Conservation (phyloP, 2,797 vertebrate species). For the Acomys russatus region DNA sequence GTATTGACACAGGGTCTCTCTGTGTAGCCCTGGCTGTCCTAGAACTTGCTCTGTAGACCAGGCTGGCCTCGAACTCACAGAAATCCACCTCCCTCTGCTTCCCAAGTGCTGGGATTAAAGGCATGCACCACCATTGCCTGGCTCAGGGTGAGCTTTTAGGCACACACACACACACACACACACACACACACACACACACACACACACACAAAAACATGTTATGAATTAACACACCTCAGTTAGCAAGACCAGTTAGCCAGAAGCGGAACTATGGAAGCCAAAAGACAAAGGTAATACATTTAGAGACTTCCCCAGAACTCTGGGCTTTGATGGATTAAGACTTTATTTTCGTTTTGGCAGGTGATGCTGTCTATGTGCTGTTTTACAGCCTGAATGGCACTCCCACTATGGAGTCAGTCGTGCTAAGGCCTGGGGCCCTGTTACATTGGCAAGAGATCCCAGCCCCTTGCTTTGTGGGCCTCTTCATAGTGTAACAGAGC, state of each 20-base stretch:
- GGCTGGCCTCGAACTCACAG: too few species aligned
- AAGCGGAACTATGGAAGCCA: background rate
- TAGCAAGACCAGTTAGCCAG: background rate
- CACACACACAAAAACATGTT: background rate
- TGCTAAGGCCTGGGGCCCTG: background rate
- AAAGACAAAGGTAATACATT: background rate
- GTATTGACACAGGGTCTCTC: too few species aligned
- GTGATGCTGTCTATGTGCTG: background rate
- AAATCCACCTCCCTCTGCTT: too few species aligned
- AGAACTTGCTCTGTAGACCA: too few species aligned
- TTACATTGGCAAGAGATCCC: background rate
- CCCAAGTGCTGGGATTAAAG: background rate
- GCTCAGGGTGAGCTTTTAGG: background rate
- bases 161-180: background rate
- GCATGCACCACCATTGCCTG: background rate
- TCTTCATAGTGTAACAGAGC: background rate
- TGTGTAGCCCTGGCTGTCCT: too few species aligned
- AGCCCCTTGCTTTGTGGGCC: background rate
- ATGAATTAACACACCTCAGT: background rate
- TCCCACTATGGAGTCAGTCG: background rate
- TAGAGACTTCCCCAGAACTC: background rate
- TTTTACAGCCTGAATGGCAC: background rate
- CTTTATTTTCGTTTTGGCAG: background rate
- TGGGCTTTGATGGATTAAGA: background rate
- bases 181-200: background rate